Evolutionary conservation across 2,888 invertebrate species (phyloP).

Genomic region (Dichetophora obliterata): DNA sequence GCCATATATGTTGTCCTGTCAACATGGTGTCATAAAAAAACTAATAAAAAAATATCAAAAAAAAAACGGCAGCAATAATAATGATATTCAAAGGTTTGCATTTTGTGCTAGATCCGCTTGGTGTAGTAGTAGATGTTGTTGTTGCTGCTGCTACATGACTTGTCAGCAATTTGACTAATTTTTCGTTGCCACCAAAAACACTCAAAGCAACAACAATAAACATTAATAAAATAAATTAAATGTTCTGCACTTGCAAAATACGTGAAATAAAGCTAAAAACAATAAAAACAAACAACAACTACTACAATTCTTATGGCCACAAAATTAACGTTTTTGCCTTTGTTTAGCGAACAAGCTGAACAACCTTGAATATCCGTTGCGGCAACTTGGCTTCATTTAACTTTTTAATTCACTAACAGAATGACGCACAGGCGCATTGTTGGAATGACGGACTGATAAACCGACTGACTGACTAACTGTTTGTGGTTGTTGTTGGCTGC

Average conservation of each 20-base stretch:
- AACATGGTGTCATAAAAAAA: background rate
- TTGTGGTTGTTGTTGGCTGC: background rate
- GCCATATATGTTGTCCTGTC: background rate
- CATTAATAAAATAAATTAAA: slow-evolving; percentile 12
- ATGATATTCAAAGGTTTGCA: background rate
- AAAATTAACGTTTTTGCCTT: background rate
- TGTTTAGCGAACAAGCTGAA: slow-evolving; percentile 7
- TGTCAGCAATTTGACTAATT: slow-evolving; percentile 28
- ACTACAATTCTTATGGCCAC: background rate
- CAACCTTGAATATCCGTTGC: slow-evolving; percentile 38
- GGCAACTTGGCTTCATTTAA: background rate
- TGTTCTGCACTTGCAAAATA: slow-evolving; percentile 2
- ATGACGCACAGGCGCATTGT: background rate
- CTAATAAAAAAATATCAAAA: background rate
- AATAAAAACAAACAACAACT: background rate
- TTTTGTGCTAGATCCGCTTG: slow-evolving; percentile 6
- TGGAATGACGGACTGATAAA: background rate
- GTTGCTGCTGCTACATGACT: slow-evolving; percentile 4
- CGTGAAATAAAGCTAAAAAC: background rate
- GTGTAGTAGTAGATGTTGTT: background rate
- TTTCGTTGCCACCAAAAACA: slow-evolving; percentile 1
- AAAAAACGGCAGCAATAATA: background rate
- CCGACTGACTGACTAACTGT: background rate
- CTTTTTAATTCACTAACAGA: background rate
- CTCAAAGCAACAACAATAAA: background rate